Base-by-base conservation (phyloP, 2,888 invertebrate species). In the Polydrusus pterygomalis region DNA sequence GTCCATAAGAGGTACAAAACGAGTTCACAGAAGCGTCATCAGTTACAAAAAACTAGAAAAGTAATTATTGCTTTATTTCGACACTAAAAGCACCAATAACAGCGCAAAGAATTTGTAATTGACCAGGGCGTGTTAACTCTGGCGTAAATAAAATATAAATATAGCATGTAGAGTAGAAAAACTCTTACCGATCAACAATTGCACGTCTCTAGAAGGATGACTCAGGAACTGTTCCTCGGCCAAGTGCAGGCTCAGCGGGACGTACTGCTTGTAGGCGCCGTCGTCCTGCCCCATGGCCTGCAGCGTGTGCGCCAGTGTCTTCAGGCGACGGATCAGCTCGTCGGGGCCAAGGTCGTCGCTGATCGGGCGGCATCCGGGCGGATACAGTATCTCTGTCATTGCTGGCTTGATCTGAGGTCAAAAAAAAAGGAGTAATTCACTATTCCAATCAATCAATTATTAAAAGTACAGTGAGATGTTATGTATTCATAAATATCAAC, bases 271-370 rank as follows among this genome's bases (percentile, higher is more conserved):
- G 88, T 95, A 95, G 88, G 96, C 94, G 82, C 97, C 96, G 87
- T 97, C 97, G 89, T 98, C 98, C 88, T 98, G 97, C 38, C 95
- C 97, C 93, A 98, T 96, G 78, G 97, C 96, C 90, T 98, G 98
- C 70, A 98, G 91, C 0, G 97, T 97, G 87, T 97, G 95, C 34
- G 98, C 97, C 83, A 97, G 89, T 17, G 96, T 95, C 93, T 98
- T 98, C 62, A 98, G 91, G 84, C 98, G 91, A 79, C 97, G 92
- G 84, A 98, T 97, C 70, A 99, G 91, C 88, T 99, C 98, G 90
- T 99, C 98, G 38, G 97, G 95, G 78, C 97, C 96, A 77, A 98
- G 91, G 89, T 98, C 97, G 89, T 98, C 98, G 82, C 94, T 94
- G 82, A 98, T 94, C 80, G 97, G 97, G 85, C 97, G 94, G 89